These are phyloP conservation scores for Dreissena polymorpha DNA, from an alignment of 1,140 invertebrate genomes.

Conservation along the genomic window DNA sequence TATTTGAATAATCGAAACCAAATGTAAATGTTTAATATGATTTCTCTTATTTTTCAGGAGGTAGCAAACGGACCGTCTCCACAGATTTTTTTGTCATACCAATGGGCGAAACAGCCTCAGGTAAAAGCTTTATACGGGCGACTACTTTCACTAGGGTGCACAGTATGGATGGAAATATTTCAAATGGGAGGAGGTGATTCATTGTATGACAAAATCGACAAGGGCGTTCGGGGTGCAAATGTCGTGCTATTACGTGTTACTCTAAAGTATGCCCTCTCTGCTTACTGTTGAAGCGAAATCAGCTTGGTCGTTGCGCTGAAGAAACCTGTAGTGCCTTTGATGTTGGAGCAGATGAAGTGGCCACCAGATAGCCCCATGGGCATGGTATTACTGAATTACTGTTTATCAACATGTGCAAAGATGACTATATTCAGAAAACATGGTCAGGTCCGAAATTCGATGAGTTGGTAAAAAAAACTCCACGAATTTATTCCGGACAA, in stretches of 20 bases:
- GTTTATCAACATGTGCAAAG: constrained; percentile 68
- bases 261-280: constrained; percentile 74
- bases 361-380: constrained; percentile 76
- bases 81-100: constrained; percentile 76
- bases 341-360: constrained; percentile 74
- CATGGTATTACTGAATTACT: constrained; percentile 72
- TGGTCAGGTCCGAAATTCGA: constrained; percentile 68
- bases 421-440: constrained; percentile 58
- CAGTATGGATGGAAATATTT: constrained; percentile 77
- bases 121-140: constrained; percentile 68
- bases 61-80: constrained; percentile 43
- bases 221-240: constrained; percentile 71
- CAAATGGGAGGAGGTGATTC: constrained; percentile 79
- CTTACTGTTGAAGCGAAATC: constrained; percentile 75
- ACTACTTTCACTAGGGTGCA: constrained; percentile 66
- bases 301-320: constrained; percentile 73
- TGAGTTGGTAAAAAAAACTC: constrained; percentile 59
- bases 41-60: too few species aligned
- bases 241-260: constrained; percentile 74
- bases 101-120: constrained; percentile 77
- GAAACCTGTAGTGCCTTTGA: constrained; percentile 75
- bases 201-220: constrained; percentile 77
- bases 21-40: too few species aligned
- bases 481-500: constrained; percentile 42
- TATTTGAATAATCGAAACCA: too few species aligned